Evolutionary conservation across 2,888 invertebrate species (phyloP).

Genomic region (Branchipolynoe longqiensis): DNA sequence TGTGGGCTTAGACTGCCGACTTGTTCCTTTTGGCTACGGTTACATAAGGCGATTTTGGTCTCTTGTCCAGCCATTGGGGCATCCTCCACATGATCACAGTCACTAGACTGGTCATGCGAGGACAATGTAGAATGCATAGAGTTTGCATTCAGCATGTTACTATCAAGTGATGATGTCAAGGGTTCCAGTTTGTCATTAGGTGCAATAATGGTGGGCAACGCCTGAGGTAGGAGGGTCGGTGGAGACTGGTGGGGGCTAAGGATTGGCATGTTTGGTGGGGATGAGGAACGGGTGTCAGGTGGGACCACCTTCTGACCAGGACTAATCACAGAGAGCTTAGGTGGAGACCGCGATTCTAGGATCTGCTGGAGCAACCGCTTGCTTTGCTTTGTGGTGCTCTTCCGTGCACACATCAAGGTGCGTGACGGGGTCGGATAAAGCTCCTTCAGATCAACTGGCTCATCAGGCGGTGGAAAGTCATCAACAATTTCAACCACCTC

Average conservation of each 20-base stretch:
- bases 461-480: conserved; percentile 41
- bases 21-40: neutral
- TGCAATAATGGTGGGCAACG: no score
- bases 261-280: conserved; percentile 16
- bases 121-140: neutral
- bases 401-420: conserved; percentile 36
- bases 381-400: conserved; percentile 50
- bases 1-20: neutral
- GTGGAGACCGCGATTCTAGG: conserved; percentile 32
- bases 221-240: conserved; percentile 31
- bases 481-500: neutral
- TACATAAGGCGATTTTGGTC: neutral
- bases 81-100: neutral
- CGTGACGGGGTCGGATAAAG: conserved; percentile 45
- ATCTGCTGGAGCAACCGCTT: conserved; percentile 41
- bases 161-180: conserved; percentile 29
- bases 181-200: conserved; percentile 22
- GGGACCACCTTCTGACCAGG: neutral
- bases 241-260: conserved; percentile 43
- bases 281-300: neutral
- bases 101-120: conserved; percentile 2
- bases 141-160: neutral
- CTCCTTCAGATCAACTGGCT: conserved; percentile 28
- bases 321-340: conserved; percentile 46
- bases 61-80: neutral